Conservation (phyloP, 2,888 invertebrate genomes). For the Gandaritis pyraliata region DNA sequence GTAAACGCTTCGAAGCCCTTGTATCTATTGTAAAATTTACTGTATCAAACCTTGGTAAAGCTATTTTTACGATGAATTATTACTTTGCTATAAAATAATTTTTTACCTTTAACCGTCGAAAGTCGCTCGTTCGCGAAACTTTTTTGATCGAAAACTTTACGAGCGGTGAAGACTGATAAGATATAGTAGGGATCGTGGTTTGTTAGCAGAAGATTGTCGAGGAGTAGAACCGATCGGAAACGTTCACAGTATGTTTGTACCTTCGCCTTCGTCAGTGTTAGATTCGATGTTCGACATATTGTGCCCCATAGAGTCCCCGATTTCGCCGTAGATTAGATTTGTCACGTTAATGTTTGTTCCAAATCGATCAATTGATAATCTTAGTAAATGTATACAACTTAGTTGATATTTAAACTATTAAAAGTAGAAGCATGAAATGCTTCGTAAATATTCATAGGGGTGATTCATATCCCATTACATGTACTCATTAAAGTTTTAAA, state of each 20-base stretch:
- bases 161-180: slow-evolving; percentile 83
- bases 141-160: slow-evolving; percentile 75
- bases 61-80: slow-evolving; percentile 79
- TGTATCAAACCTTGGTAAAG: slow-evolving; percentile 77
- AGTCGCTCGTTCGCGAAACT: slow-evolving; percentile 72
- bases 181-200: slow-evolving; percentile 75
- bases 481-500: slow-evolving; percentile 51
- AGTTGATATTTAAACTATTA: slow-evolving; percentile 67
- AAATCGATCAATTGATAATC: slow-evolving; percentile 73
- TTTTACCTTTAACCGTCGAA: slow-evolving; percentile 69
- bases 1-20: slow-evolving; percentile 76
- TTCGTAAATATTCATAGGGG: slow-evolving; percentile 67
- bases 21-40: slow-evolving; percentile 76
- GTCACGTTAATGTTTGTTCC: slow-evolving; percentile 76
- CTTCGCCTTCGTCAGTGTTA: slow-evolving; percentile 79
- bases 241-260: slow-evolving; percentile 63
- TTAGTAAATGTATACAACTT: slow-evolving; percentile 78
- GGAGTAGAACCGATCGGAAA: slow-evolving; percentile 68
- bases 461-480: slow-evolving; percentile 63
- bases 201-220: slow-evolving; percentile 67
- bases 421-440: slow-evolving; percentile 76
- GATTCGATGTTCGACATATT: slow-evolving; percentile 71
- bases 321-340: slow-evolving; percentile 75
- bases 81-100: slow-evolving; percentile 67
- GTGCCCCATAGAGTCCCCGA: slow-evolving; percentile 71